Conservation (phyloP, 2,888 invertebrate genomes). For the Ramazzottius varieornatus region DNA sequence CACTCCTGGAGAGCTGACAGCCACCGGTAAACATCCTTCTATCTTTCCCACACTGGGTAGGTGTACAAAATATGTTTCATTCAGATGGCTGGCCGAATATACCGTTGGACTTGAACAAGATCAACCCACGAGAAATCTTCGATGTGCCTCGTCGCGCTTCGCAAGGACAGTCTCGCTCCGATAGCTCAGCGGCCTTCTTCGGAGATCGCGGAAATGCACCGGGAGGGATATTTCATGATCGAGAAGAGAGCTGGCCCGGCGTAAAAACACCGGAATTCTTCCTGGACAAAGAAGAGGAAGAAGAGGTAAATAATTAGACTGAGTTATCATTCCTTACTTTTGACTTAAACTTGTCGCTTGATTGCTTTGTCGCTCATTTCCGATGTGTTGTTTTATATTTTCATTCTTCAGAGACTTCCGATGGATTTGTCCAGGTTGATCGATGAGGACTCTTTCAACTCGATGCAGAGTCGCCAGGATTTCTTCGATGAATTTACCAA, state of each 20-base stretch:
- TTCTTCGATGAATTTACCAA: neutral
- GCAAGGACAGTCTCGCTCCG: neutral
- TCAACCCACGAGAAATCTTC: neutral
- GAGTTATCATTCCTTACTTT: too few relatives aligned
- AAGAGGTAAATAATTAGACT: neutral
- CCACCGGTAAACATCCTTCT: too few relatives aligned
- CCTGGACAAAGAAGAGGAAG: neutral
- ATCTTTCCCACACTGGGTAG: too few relatives aligned
- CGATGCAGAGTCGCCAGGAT: neutral
- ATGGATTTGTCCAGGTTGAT: neutral
- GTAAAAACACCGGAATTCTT: neutral
- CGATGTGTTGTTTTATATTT: neutral
- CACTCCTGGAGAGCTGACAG: too few relatives aligned
- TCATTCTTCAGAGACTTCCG: neutral
- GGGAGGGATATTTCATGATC: too few relatives aligned
- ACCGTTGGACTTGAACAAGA: neutral
- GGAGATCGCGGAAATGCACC: too few relatives aligned
- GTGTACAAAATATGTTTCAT: too few relatives aligned
- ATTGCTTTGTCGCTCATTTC: neutral
- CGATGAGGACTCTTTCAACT: neutral
- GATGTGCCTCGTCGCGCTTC: neutral
- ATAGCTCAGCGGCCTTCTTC: too few relatives aligned
- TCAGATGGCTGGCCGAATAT: neutral
- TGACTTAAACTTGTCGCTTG: too few relatives aligned
- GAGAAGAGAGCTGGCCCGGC: too few relatives aligned